A percentile compares a stretch with the other conserved stretches of the same genome.
These are phyloP conservation scores for Semicossyphus pulcher DNA, from an alignment of 2,113 vertebrate species.

Conservation along the genomic window DNA sequence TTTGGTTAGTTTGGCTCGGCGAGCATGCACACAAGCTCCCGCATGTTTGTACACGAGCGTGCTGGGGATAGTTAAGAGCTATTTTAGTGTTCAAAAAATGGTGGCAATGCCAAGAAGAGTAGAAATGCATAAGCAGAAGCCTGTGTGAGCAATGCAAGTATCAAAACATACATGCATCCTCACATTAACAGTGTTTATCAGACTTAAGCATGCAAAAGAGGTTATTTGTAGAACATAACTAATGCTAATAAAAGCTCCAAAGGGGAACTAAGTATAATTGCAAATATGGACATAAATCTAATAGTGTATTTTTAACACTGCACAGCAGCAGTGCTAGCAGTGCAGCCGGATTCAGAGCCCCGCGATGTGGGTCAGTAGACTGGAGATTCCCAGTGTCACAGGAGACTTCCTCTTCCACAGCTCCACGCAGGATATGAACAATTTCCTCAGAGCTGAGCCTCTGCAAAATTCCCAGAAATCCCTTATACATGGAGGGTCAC, in stretches of 20 bases:
- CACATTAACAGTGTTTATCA: background rate
- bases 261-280: background rate
- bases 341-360: constrained; percentile 28
- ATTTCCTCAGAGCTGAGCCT: constrained; percentile 64
- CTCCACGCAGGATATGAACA: constrained; percentile 77
- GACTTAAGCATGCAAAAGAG: background rate
- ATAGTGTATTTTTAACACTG: background rate
- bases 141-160: background rate
- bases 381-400: constrained; percentile 69
- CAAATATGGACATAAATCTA: no score
- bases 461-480: constrained; percentile 62
- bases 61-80: background rate
- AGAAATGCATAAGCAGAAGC: background rate
- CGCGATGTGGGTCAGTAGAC: constrained; percentile 76
- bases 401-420: constrained; percentile 73
- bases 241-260: background rate
- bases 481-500: constrained; percentile 44
- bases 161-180: background rate
- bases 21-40: background rate
- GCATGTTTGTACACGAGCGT: background rate
- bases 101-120: background rate
- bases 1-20: background rate
- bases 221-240: background rate
- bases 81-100: background rate
- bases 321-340: background rate